phyloP scores from a whole-genome alignment of 2,113 vertebrate genomes.

The Capra hircus region DNA sequence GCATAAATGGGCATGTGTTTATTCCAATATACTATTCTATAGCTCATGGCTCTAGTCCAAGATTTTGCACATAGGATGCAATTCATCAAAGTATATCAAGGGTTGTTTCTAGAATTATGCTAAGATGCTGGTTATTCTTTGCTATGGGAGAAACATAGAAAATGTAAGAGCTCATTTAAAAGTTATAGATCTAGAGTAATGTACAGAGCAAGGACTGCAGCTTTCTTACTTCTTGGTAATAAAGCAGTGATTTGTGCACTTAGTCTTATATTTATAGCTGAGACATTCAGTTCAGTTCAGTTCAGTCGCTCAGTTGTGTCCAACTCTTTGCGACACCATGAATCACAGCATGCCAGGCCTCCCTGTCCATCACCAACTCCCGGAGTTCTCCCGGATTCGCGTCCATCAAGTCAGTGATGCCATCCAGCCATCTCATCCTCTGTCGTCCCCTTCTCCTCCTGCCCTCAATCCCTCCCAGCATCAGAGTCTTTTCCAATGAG shows the following conservation, averaged over 20 bases:
- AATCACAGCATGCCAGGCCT: no score
- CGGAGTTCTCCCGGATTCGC: accelerated
- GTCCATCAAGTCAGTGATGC: no score
- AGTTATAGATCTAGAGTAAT: neutral
- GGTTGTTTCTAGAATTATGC: neutral
- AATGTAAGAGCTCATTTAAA: neutral
- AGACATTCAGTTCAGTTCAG: neutral
- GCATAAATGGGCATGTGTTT: neutral
- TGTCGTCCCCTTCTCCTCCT: no score
- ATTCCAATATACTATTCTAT: neutral
- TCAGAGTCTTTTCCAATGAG: no score
- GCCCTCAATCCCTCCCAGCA: no score
- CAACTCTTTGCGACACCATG: accelerated
- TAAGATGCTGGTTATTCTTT: neutral
- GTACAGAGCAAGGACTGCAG: neutral
- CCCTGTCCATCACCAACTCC: no score
- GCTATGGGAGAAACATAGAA: neutral
- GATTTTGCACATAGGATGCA: neutral
- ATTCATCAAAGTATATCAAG: neutral
- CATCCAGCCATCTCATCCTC: no score
- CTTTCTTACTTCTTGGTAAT: neutral
- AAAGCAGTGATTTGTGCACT: neutral
- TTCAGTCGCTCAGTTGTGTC: no score
- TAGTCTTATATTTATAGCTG: neutral
- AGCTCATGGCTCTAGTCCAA: neutral